These are phyloP conservation scores for Drosophila sucinea DNA, from an alignment of 1,140 invertebrate species.

Conservation along the genomic window DNA sequence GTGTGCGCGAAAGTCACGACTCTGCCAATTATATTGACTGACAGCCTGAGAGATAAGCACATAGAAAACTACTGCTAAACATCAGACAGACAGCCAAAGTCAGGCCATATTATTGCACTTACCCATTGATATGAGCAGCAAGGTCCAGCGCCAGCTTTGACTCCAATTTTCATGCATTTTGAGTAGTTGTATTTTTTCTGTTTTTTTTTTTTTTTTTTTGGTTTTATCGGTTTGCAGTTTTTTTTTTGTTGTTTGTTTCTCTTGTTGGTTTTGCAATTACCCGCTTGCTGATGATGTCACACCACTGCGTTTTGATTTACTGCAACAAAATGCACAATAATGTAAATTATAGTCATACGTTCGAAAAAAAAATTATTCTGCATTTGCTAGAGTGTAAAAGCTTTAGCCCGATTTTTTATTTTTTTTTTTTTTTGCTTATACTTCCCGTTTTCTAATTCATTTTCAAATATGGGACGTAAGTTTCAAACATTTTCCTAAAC, in stretches of 20 bases:
- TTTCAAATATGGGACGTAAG: too few relatives aligned
- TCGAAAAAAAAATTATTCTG: neutral
- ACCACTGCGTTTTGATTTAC: constrained; percentile 35
- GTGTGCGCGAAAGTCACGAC: constrained; percentile 25
- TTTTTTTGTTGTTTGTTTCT: constrained; percentile 15
- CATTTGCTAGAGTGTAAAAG: neutral
- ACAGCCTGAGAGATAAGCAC: constrained; percentile 26
- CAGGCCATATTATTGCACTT: constrained; percentile 34
- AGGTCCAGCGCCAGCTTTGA: constrained; percentile 40
- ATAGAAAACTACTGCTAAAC: neutral
- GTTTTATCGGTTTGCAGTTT: constrained; percentile 1
- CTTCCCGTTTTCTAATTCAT: too few relatives aligned
- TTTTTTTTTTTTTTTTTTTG: neutral
- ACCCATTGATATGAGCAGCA: constrained; percentile 52
- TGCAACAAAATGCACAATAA: neutral
- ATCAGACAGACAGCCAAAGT: neutral
- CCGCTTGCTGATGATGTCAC: constrained; percentile 8
- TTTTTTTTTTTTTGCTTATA: too few relatives aligned
- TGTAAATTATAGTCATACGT: neutral
- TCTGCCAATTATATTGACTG: constrained; percentile 44
- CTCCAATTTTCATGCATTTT: constrained; percentile 55
- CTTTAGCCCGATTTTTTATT: too few relatives aligned
- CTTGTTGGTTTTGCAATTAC: constrained; percentile 18
- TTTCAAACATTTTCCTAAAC: too few relatives aligned
- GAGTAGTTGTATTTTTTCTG: neutral